These are phyloP conservation scores for Anarrhichthys ocellatus DNA, from an alignment of 2,113 vertebrate species.

Conservation along the genomic window DNA sequence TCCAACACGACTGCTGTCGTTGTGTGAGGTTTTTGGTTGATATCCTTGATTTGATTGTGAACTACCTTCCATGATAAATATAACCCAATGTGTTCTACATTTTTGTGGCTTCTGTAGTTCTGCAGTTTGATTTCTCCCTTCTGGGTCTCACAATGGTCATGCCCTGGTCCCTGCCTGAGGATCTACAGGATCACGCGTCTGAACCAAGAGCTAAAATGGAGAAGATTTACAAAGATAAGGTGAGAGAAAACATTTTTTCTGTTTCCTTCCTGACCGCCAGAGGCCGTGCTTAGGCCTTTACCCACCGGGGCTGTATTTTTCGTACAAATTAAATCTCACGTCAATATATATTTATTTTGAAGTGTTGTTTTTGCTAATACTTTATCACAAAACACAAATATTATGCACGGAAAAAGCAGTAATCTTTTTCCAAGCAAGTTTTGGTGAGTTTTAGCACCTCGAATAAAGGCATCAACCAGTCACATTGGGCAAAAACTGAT, in stretches of 20 bases:
- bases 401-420: no score
- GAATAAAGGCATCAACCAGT: no score
- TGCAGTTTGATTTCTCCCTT: not conserved
- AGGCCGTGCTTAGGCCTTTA: not conserved
- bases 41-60: not conserved
- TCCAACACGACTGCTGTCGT: not conserved
- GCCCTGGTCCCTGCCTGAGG: slow-evolving; percentile 62
- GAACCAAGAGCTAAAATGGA: slow-evolving; percentile 47
- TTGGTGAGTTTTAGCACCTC: no score
- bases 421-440: no score
- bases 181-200: slow-evolving; percentile 3
- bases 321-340: no score
- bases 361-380: not conserved
- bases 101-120: not conserved
- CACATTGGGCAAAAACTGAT: no score
- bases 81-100: not conserved
- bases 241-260: slow-evolving; percentile 14
- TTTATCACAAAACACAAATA: no score
- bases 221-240: slow-evolving; percentile 58
- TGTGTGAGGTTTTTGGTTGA: not conserved
- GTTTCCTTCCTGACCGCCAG: not conserved
- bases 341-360: no score
- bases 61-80: not conserved
- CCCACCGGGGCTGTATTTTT: not conserved
- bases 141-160: slow-evolving; percentile 55